Evolutionary conservation across 2,888 invertebrate species (phyloP), one percentile per base, ranked within the genome.

Genomic region (Dilophus febrilis): DNA sequence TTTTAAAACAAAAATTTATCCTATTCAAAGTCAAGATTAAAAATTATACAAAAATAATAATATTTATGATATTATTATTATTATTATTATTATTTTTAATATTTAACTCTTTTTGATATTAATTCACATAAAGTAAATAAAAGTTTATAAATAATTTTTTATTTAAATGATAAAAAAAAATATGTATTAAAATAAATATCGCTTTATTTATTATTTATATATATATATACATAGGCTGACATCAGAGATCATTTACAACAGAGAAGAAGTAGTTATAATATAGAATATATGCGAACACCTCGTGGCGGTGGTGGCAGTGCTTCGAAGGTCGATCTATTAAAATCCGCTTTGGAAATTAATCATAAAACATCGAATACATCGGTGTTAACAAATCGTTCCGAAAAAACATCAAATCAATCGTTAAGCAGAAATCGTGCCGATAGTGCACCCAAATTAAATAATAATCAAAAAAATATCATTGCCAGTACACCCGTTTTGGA

Each of bases 291-390:
- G 33, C 51, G 57, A 39, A 53, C 54, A 41, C 48, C 48, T 41
- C 53, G 51, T 43, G 51, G 49, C 28, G 54, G 58, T 42, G 55
- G 58, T 44, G 65, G 63, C 38, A 66, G 65, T 48, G 64, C 66
- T 30, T 63, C 63, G 26, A 63, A 63, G 54, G 74, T 76, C 19
- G 78, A 79, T 54, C 61, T 80, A 37, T 64, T 80, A 4, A 72
- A 76, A 45, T 79, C 80, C 14, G 72, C 79, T 1, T 56, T 78
- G 30, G 81, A 81, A 59, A 74, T 78, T 49, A 74, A 70, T 54
- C 69, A 73, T 52, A 64, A 61, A 52, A 54, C 56, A 46, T 62
- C 62, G 44, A 61, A 68, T 64, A 43, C 68, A 65, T 54, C 65
- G 60, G 40, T 70, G 42, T 4, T 35, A 12, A 49, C 56, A 44